Evolutionary conservation across 2,113 vertebrate genomes (phyloP).

Genomic region (Oreochromis niloticus): DNA sequence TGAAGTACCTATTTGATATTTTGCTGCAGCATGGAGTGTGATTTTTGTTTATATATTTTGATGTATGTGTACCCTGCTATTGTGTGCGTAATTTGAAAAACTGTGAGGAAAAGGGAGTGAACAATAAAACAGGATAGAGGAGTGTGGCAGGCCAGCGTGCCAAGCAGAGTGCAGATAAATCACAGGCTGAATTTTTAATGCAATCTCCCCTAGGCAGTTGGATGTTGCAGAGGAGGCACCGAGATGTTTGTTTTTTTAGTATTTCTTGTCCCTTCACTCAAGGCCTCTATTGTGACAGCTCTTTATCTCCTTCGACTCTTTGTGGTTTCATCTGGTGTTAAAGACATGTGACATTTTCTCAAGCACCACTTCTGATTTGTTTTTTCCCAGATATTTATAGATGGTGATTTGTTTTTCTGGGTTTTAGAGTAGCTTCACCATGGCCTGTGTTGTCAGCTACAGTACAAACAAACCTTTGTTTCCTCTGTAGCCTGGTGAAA

Average conservation of each 20-base stretch:
- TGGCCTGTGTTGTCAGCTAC: not conserved
- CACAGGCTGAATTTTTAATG: slow-evolving; percentile 67
- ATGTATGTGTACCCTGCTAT: not conserved
- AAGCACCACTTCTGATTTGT: not conserved
- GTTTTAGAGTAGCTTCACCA: not conserved
- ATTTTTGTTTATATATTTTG: not conserved
- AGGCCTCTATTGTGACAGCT: not conserved
- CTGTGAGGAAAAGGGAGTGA: not conserved
- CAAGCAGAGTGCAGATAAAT: slow-evolving; percentile 61
- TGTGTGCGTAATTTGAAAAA: slow-evolving; percentile 7
- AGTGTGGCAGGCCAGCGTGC: slow-evolving; percentile 24
- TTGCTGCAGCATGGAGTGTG: not conserved
- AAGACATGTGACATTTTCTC: not conserved
- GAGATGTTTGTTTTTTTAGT: not conserved
- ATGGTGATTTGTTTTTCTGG: not conserved
- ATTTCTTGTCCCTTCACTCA: slow-evolving; percentile 11
- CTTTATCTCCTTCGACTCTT: not conserved
- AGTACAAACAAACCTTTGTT: slow-evolving; percentile 1
- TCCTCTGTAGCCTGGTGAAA: not conserved
- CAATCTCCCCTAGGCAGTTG: slow-evolving; percentile 46
- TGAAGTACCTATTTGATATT: not conserved
- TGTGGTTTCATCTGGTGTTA: not conserved
- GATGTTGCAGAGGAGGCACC: slow-evolving; percentile 27
- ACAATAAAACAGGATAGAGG: slow-evolving; percentile 43
- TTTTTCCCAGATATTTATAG: not conserved